A percentile compares a stretch with the other conserved stretches of the same genome.
Evolutionary conservation across 2,797 vertebrate species (phyloP).

Genomic region (Scarus forsteni): DNA sequence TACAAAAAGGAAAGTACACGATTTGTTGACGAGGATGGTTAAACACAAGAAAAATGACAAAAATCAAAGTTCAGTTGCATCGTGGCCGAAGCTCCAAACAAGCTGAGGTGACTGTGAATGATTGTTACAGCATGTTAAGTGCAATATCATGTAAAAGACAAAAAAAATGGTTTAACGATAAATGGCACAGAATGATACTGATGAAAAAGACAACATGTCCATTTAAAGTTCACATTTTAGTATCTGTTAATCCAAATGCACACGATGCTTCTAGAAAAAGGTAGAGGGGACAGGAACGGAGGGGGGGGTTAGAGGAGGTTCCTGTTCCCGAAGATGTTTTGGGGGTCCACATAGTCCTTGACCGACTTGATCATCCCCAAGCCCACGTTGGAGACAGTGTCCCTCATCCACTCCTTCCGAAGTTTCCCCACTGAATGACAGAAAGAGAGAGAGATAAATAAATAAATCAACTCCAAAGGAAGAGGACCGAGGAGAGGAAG

Average conservation of each 20-base stretch:
- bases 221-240: constrained; percentile 71
- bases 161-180: constrained; percentile 49
- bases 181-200: constrained; percentile 68
- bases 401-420: constrained; percentile 97
- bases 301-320: constrained; percentile 91
- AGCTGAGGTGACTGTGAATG: constrained; percentile 35
- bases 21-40: constrained; percentile 65
- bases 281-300: constrained; percentile 27
- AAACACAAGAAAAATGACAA: constrained; percentile 37
- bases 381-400: constrained; percentile 94
- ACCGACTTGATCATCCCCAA: constrained; percentile 96
- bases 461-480: constrained; percentile 60
- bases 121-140: constrained; percentile 71
- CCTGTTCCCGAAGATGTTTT: constrained; percentile 97
- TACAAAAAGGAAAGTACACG: constrained; percentile 29
- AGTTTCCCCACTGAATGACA: constrained; percentile 96
- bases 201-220: constrained; percentile 51
- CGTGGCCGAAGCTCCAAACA: constrained; percentile 34
- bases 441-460: constrained; percentile 61
- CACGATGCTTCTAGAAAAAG: constrained; percentile 61
- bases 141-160: constrained; percentile 54
- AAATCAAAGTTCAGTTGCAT: constrained; percentile 42
- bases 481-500: constrained; percentile 64
- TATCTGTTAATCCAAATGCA: constrained; percentile 70
- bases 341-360: constrained; percentile 96